Evolutionary conservation across 2,113 vertebrate genomes (phyloP).

Genomic region (Hippocampus zosterae): DNA sequence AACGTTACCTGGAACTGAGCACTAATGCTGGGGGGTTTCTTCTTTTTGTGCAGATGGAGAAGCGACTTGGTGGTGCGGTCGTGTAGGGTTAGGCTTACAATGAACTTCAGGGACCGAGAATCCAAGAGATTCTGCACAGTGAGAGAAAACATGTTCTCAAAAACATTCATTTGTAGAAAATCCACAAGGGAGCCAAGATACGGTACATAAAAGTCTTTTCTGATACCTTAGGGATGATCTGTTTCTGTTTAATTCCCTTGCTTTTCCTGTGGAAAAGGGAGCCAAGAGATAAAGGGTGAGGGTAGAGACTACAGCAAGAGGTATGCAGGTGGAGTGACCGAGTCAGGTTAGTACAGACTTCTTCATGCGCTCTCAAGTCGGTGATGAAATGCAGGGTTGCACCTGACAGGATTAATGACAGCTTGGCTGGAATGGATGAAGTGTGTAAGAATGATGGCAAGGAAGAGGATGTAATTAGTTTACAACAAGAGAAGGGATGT

Average conservation of each 20-base stretch:
- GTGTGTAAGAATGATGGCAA: neutral
- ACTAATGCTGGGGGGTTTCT: slow-evolving; percentile 95
- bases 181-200: neutral
- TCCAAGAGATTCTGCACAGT: slow-evolving; percentile 84
- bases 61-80: slow-evolving; percentile 94
- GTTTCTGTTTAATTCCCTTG: slow-evolving; percentile 85
- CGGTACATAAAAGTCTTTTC: neutral
- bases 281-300: slow-evolving; percentile 34
- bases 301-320: slow-evolving; percentile 17
- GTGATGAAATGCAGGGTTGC: slow-evolving; percentile 37
- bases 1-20: slow-evolving; percentile 91
- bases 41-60: slow-evolving; percentile 96
- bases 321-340: slow-evolving; percentile 30
- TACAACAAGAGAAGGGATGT: slow-evolving; percentile 22
- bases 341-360: slow-evolving; percentile 55
- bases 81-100: slow-evolving; percentile 87
- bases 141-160: neutral
- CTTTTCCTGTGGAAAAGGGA: slow-evolving; percentile 83
- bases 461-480: slow-evolving; percentile 4
- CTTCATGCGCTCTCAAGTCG: slow-evolving; percentile 60
- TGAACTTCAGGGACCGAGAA: slow-evolving; percentile 88
- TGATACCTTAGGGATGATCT: slow-evolving; percentile 93
- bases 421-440: slow-evolving; percentile 9
- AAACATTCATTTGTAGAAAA: neutral
- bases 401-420: slow-evolving; percentile 39